Evolutionary conservation across 2,888 invertebrate genomes (phyloP).

Genomic region (Rhamphomyia laevipes): DNA sequence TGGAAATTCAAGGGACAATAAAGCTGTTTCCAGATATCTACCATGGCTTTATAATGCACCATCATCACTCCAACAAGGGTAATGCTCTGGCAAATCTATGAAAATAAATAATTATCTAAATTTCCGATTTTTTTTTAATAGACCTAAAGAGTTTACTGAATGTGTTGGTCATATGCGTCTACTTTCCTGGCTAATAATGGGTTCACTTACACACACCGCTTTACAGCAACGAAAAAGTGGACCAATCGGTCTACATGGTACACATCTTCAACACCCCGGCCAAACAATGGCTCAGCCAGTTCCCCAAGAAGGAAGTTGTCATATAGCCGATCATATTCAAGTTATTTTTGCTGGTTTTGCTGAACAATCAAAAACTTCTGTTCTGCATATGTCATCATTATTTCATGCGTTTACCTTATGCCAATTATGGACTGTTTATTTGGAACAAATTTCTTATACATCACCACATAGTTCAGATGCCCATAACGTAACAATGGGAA

Average conservation of each 20-base stretch:
- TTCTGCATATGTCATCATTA: constrained; percentile 88
- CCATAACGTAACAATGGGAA: constrained; percentile 61
- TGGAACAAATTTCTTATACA: constrained; percentile 71
- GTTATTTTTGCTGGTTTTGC: constrained; percentile 92
- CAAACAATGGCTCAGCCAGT: constrained; percentile 64
- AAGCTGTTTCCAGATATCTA: constrained; percentile 66
- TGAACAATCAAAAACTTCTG: constrained; percentile 85
- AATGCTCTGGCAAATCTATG: constrained; percentile 12
- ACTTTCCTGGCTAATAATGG: constrained; percentile 90
- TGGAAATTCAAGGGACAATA: constrained; percentile 72
- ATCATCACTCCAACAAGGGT: constrained; percentile 73
- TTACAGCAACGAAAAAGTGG: constrained; percentile 33
- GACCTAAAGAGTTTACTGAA: constrained; percentile 88
- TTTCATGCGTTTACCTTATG: constrained; percentile 97
- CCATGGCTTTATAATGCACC: constrained; percentile 86
- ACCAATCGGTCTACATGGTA: neutral
- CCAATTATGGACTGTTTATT: constrained; percentile 97
- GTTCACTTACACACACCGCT: constrained; percentile 82
- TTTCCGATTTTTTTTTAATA: constrained; percentile 28
- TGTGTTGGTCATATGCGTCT: constrained; percentile 90
- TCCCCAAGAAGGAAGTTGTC: constrained; percentile 90
- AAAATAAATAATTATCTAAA: neutral
- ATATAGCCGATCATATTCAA: constrained; percentile 95
- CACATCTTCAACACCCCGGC: constrained; percentile 25
- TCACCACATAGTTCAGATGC: constrained; percentile 57